A percentile compares a stretch with the other conserved stretches of the same genome.
Evolutionary conservation across 2,113 vertebrate genomes (phyloP).

Genomic region (Myotis davidii): DNA sequence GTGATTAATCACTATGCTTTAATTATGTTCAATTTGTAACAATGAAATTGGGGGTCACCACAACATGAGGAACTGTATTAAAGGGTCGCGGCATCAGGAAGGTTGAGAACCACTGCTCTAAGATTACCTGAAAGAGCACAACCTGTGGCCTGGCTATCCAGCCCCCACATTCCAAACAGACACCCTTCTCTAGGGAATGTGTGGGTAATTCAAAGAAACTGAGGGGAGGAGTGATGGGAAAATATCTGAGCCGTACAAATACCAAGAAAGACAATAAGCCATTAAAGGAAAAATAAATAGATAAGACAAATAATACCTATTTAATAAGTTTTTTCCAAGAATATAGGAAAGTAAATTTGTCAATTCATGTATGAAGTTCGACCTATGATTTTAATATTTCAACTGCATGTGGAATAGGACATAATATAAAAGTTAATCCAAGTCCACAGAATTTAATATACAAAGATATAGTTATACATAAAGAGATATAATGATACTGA

Average conservation of each 20-base stretch:
- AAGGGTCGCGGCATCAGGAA: too few species aligned
- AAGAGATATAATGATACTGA: not conserved
- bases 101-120: too few species aligned
- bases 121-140: not conserved
- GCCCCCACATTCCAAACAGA: not conserved
- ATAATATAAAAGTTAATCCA: slow-evolving; percentile 4
- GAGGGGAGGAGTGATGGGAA: not conserved
- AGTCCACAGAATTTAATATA: not conserved
- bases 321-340: not conserved
- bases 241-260: not conserved
- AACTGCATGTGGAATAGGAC: not conserved
- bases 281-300: not conserved
- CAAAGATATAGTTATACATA: not conserved
- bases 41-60: too few species aligned
- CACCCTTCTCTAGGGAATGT: not conserved
- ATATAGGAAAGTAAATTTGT: not conserved
- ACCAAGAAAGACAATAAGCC: not conserved
- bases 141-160: not conserved
- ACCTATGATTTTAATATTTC: not conserved
- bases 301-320: not conserved
- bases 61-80: too few species aligned
- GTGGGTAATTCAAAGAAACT: not conserved
- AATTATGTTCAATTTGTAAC: too few species aligned
- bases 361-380: not conserved
- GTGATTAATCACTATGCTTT: too few species aligned